These are phyloP conservation scores for Urocolius indicus DNA, from an alignment of 2,113 vertebrate genomes.

Conservation along the genomic window DNA sequence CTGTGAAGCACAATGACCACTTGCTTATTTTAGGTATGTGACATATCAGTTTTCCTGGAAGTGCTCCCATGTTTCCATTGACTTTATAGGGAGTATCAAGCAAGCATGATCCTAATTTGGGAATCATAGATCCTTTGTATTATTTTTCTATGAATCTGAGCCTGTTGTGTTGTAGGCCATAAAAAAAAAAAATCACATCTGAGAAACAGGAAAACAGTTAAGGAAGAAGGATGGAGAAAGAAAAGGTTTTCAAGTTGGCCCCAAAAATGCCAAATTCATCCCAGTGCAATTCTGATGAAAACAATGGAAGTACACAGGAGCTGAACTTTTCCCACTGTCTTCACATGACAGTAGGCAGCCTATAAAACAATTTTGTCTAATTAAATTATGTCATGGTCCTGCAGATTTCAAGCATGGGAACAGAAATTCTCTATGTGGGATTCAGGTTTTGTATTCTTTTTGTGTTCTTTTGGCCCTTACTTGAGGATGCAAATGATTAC, in stretches of 20 bases:
- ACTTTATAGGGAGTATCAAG: not conserved
- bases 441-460: not conserved
- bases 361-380: not conserved
- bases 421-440: not conserved
- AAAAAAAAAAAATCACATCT: not conserved
- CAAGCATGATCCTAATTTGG: not conserved
- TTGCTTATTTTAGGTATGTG: not conserved
- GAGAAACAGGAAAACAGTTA: not conserved
- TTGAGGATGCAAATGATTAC: not conserved
- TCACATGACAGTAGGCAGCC: not conserved
- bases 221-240: not conserved
- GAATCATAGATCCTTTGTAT: not conserved
- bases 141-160: not conserved
- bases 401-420: not conserved
- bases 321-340: slow-evolving; percentile 11
- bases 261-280: not conserved
- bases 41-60: not conserved
- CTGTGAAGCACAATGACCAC: not conserved
- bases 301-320: not conserved
- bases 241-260: not conserved
- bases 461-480: not conserved
- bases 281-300: not conserved
- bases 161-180: not conserved
- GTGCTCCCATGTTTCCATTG: not conserved
- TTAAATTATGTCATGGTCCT: not conserved